Evolutionary conservation across 2,113 vertebrate genomes (phyloP), one percentile per base, ranked within the genome.

Genomic region (Syngnathus floridae): DNA sequence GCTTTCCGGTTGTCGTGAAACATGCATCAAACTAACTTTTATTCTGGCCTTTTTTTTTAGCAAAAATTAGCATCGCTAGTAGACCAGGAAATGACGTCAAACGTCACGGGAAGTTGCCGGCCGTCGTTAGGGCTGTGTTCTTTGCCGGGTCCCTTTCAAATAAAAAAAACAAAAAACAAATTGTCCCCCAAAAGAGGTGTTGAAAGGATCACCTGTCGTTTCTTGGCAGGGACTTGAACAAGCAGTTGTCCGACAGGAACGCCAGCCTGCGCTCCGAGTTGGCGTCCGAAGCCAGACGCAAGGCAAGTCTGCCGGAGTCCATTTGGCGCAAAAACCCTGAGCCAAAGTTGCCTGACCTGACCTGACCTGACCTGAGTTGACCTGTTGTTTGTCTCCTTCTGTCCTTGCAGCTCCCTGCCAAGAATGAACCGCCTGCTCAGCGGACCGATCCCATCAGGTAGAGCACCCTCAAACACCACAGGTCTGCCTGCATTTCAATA

Each of bases 161-260:
- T 31, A 31, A 31, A 31, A 31, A 31, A 31, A 31, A 31, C 26
- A 31, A 31, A 31, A 31, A 31, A 31, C 26, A 31, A 40, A 8
- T 11, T 40, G 40, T 10, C 9, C 40, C 40, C 40, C 40, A 41
- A 41, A 31, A 31, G 4, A 45, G 7, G 6, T 49, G 46, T n/a
- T 49, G 16, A 36, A 26, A 13, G 11, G 11, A 55, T 26, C 26
- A 31, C 26, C 26, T 31, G 26, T 3, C 17, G 37, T 31, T 45
- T 45, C 0, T 22, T 26, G n/a, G 17, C 43, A 92, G 91, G 73
- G 86, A 85, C 21, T 83, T 66, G 6, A 92, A 91, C 76, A 87
- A 88, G 65, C 86, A 77, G 48, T 83, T 92, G 73, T 90, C 89
- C 16, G 87, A 92, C 84, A 90, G 87, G 71, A 91, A 90, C 41